These are phyloP conservation scores for Eurypyga helias DNA, from an alignment of 2,113 vertebrate genomes.

Conservation along the genomic window DNA sequence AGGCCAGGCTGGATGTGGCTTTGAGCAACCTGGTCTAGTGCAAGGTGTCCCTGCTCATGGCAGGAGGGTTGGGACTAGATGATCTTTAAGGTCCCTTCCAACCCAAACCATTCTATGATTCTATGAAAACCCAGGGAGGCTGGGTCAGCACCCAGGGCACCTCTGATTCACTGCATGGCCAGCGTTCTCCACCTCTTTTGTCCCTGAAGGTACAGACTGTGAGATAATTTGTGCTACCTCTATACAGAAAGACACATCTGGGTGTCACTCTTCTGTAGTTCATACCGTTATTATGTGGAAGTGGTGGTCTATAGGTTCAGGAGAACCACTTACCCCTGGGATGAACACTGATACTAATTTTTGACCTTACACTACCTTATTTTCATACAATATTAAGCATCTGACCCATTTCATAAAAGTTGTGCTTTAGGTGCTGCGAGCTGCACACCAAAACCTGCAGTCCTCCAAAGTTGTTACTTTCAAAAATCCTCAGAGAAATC, in stretches of 20 bases:
- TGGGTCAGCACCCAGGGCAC: neutral
- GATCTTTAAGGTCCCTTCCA: no score
- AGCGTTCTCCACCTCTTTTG: neutral
- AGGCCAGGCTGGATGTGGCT: no score
- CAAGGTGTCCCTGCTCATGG: no score
- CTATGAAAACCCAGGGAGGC: neutral
- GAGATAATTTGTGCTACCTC: neutral
- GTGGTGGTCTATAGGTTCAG: neutral
- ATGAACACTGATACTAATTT: neutral
- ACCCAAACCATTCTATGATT: no score
- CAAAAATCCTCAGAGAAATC: neutral
- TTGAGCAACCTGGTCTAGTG: no score
- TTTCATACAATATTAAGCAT: neutral
- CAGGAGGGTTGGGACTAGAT: no score
- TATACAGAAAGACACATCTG: neutral
- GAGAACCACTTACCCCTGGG: fast-evolving
- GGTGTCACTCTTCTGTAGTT: neutral
- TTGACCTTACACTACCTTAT: neutral
- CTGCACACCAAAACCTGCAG: neutral
- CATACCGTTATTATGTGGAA: neutral
- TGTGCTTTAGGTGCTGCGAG: fast-evolving
- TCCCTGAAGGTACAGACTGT: neutral
- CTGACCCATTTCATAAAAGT: neutral
- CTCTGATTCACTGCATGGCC: neutral
- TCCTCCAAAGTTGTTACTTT: neutral